phyloP scores from a whole-genome alignment of 2,888 invertebrate genomes.

The Asteroscopus sphinx region DNA sequence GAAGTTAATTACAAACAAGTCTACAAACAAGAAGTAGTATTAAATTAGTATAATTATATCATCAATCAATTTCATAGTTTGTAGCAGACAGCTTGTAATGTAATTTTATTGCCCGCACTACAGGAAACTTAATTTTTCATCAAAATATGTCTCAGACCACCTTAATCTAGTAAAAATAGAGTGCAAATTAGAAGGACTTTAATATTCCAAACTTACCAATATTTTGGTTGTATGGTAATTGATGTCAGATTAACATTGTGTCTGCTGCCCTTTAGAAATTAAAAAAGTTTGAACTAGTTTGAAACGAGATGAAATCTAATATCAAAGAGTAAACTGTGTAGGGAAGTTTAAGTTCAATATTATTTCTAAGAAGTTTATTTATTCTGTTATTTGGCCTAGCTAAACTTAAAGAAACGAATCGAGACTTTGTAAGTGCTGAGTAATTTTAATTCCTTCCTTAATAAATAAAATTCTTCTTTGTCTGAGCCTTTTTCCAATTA shows the following conservation, averaged over 20 bases:
- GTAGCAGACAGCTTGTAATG: slow-evolving; percentile 13
- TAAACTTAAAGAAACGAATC: neutral
- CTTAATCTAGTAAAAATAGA: neutral
- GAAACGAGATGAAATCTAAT: slow-evolving; percentile 1
- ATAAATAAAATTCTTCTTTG: no score
- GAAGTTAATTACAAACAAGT: slow-evolving; percentile 4
- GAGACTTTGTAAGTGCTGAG: neutral
- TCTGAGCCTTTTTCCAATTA: no score
- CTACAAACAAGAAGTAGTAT: slow-evolving; percentile 15
- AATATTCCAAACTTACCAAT: neutral
- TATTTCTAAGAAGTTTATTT: neutral
- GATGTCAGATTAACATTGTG: slow-evolving; percentile 8
- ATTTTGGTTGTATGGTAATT: slow-evolving; percentile 1
- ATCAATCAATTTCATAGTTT: slow-evolving; percentile 46
- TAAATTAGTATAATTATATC: slow-evolving; percentile 35
- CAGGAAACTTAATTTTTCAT: neutral
- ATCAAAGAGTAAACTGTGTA: neutral
- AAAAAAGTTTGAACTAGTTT: slow-evolving; percentile 19
- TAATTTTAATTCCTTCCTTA: no score
- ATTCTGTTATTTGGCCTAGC: neutral
- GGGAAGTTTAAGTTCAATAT: neutral
- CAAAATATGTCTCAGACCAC: neutral
- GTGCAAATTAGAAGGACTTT: slow-evolving; percentile 3
- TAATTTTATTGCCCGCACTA: slow-evolving; percentile 26
- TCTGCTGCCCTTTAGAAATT: slow-evolving; percentile 13